phyloP scores from a whole-genome alignment of 2,797 vertebrate genomes.

The Tenualosa thibaudeaui region DNA sequence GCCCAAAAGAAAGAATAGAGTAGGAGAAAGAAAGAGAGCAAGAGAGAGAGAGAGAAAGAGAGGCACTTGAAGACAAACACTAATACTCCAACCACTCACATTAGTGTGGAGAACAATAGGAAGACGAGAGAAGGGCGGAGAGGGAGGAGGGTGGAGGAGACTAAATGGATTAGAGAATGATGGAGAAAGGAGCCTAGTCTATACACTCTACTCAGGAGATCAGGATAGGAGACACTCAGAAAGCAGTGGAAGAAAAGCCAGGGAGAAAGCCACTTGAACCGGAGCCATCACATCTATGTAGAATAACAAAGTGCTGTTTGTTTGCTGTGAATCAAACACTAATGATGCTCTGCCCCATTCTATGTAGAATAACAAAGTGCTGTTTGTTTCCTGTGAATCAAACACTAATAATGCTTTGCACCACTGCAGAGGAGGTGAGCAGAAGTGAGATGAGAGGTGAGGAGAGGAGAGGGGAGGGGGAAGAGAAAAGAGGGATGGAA shows the following conservation, averaged over 20 bases:
- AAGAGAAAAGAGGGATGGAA: no score
- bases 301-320: neutral
- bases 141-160: neutral
- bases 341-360: neutral
- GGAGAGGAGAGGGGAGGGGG: neutral
- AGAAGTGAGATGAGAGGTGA: neutral
- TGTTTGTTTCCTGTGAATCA: neutral
- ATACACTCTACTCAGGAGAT: no score
- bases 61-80: no score
- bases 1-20: neutral
- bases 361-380: neutral
- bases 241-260: no score
- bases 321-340: neutral
- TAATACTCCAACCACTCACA: neutral
- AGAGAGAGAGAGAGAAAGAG: neutral
- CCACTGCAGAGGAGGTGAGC: no score
- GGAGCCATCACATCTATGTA: neutral
- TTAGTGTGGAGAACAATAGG: neutral
- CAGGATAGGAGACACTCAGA: no score
- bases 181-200: neutral
- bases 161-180: neutral
- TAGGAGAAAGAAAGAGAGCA: neutral
- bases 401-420: neutral
- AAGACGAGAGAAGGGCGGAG: neutral
- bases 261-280: neutral